phyloP scores from a whole-genome alignment of 2,888 invertebrate species.

The Pristionchus fissidentatus region DNA sequence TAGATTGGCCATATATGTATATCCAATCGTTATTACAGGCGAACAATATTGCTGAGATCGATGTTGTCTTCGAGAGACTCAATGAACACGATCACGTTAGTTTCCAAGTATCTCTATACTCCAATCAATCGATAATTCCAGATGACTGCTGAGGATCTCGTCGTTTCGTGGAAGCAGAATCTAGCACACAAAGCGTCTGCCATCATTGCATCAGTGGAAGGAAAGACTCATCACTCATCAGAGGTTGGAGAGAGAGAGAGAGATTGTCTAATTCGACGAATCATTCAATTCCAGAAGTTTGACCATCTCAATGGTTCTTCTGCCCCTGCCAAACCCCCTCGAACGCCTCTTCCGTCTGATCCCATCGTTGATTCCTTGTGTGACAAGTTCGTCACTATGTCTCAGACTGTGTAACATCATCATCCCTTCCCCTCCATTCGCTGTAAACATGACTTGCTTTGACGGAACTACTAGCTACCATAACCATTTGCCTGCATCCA shows the following conservation, averaged over 20 bases:
- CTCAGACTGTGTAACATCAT: conserved; percentile 63
- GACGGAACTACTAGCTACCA: too few relatives aligned
- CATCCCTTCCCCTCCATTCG: not conserved
- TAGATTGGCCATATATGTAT: not conserved
- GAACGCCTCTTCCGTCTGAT: not conserved
- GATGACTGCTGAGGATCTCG: conserved; percentile 65
- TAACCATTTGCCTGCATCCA: conserved; percentile 6
- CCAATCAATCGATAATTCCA: conserved; percentile 49
- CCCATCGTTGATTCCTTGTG: conserved; percentile 36
- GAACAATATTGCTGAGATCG: conserved; percentile 62
- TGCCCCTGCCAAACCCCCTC: conserved; percentile 38
- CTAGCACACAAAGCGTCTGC: conserved; percentile 59
- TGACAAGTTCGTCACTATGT: conserved; percentile 67
- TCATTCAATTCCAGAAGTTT: not conserved
- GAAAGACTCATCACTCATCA: conserved; percentile 15
- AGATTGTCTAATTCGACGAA: not conserved
- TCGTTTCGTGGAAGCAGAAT: conserved; percentile 66
- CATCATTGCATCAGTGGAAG: conserved; percentile 31
- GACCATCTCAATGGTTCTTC: not conserved
- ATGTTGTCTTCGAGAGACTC: conserved; percentile 61
- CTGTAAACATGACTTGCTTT: conserved; percentile 14
- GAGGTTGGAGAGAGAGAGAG: not conserved
- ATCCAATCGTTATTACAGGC: conserved; percentile 48
- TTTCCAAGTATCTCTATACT: not conserved
- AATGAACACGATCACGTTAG: conserved; percentile 54